Base-by-base conservation (phyloP, 2,888 invertebrate species). In the Cheilosia urbana region DNA sequence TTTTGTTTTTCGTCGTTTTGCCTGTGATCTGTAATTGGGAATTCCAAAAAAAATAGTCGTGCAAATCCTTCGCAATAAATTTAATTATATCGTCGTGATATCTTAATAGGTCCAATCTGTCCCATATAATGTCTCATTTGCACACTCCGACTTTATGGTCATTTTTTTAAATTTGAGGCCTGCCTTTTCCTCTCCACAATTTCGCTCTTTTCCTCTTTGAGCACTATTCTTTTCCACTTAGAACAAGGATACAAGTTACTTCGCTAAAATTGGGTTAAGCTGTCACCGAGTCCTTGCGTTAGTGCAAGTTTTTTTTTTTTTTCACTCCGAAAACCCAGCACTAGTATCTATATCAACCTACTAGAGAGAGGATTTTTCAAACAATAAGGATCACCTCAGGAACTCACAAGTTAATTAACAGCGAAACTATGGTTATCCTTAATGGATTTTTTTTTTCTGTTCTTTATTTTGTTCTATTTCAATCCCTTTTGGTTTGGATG, bases 371-470 rank as follows among this genome's bases (percentile, higher is more conserved):
- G 21, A 34, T 47, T 42, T 63, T 47, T 55, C 45, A 66, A 68
- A 82, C 66, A 65, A 66, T 60, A 76, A 53, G 58, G 69, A 76
- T 53, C 58, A 66, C 71, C 71, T 77, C 51, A 72, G 77, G 65
- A 78, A 72, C 66, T 77, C 66, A 77, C 77, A 62, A 78, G 72
- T 83, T 78, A 83, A 78, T 83, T 83, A 83, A 83, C 66, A 72
- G 19, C 66, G 62, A 53, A 66, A 82, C 60, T 65, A 55, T 51
- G 47, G 57, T 58, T 63, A 63, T 49, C 69, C 27, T 53, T 77
- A 82, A 82, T 82, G 82, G 77, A 77, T 37, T 69, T 78, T 68
- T 78, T 68, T 69, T 21, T 68, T 49, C 2, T 42, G 34, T 13
- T 17, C n/a, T 30, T 34, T 37, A 24, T 17, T 34, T 45, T 19